A percentile compares a stretch with the other conserved stretches of the same genome.
phyloP scores from a whole-genome alignment of 2,888 invertebrate species.

The Phyto melanocephala region DNA sequence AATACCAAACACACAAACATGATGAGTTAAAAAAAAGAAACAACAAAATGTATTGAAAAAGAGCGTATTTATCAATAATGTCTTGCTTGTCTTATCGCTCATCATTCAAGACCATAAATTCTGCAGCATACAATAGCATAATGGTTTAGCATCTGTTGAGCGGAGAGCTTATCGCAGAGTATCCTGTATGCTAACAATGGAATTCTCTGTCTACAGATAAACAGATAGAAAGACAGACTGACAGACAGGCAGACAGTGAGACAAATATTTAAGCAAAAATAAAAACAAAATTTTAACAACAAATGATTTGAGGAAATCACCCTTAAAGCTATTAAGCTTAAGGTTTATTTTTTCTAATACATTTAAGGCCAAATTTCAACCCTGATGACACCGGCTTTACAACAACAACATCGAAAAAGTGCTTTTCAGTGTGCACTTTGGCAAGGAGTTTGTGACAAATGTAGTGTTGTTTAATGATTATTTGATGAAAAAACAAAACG shows the following conservation, averaged over 20 bases:
- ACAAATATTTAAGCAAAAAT: neutral
- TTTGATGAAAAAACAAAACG: conserved; percentile 10
- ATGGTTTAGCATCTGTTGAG: conserved; percentile 51
- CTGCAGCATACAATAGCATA: conserved; percentile 7
- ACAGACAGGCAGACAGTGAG: neutral
- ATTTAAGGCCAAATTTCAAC: conserved; percentile 24
- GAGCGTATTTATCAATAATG: conserved; percentile 50
- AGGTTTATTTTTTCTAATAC: conserved; percentile 29
- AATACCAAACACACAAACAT: neutral
- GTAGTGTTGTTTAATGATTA: conserved; percentile 34
- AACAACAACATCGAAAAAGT: neutral
- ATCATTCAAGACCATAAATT: conserved; percentile 55
- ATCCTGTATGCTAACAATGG: conserved; percentile 20
- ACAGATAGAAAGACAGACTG: neutral
- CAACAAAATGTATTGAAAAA: neutral
- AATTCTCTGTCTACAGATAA: neutral
- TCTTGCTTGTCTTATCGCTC: conserved; percentile 47
- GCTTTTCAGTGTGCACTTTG: neutral
- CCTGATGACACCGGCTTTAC: conserved; percentile 19
- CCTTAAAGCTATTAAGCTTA: conserved; percentile 30
- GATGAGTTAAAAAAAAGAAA: neutral
- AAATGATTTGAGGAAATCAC: conserved; percentile 41
- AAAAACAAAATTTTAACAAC: neutral
- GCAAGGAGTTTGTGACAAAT: neutral
- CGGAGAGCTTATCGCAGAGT: conserved; percentile 27